Base-by-base conservation (phyloP, 2,888 invertebrate genomes). In the Chymomyza procnemis region DNA sequence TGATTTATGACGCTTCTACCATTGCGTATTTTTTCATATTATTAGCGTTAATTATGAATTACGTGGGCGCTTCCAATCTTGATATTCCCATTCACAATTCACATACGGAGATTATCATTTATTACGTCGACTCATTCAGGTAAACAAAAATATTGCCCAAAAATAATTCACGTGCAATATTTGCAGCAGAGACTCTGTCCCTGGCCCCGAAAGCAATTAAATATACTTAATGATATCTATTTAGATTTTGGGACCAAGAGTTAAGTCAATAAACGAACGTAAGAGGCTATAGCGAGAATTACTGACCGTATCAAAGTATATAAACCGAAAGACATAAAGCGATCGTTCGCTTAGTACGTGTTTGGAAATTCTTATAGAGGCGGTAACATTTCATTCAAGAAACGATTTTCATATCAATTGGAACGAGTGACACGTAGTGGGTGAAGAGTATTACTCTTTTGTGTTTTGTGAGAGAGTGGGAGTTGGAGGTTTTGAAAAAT, bases 301-400 rank as follows among this genome's bases (percentile, higher is more conserved):
- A 41, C 12, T 41, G 12, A 41, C 34, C 12, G 34, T 12, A 5
- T 0, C 34, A 41, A 12, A 14, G 34, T 82, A 78, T 80, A 82
- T 79, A 81, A 79, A 58, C 56, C 12, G 30, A 52, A 66, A 75
- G 68, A 57, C 62, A 59, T 61, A 52, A 19, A 60, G 19, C 61
- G 70, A 75, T 55, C 71, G 75, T 67, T 70, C 68, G 68, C 59
- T 56, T 65, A 71, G 58, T 69, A 84, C 84, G 80, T 85, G 80
- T 22, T 41, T 47, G 8, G 14, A 56, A 58, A 61, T 67, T 69
- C 72, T 18, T 48, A 61, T 41, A 41, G 12, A 41, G 18, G 47
- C 46, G 26, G 34, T 5, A 41, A 26, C 0, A 3, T 72, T 76
- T 76, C 64, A 85, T 71, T 72, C 74, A 68, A n/a, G 14, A 62